Base-by-base conservation (phyloP, 2,888 invertebrate species). In the Spilosoma lubricipeda region DNA sequence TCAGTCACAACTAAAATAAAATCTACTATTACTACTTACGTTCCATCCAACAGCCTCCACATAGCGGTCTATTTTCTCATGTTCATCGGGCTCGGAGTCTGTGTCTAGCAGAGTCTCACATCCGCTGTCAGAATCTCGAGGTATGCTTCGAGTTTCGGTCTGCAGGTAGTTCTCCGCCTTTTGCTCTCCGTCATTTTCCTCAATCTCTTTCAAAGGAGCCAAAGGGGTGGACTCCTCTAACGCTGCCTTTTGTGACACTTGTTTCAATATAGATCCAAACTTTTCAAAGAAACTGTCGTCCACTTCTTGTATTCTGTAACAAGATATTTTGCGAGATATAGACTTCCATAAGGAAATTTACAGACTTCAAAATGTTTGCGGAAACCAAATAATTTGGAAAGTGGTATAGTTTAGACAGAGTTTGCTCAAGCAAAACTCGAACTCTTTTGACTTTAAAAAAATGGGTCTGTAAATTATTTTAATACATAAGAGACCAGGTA, bases 221-320 rank as follows among this genome's bases (percentile, higher is more conserved):
- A 96, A 87, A 0, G 96, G 96, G 18, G 96, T 96, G 3, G 96
- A 91, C 80, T 97, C 96, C 78, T 96, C 95, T 71, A 95, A 89
- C 39, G 96, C 96, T 0, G 96, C 97, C 79, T 94, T 96, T 84
- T 95, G 96, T n/a, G 96, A 96, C 0, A 94, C 96, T 88, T 97
- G 97, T 72, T 96, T 96, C 73, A 98, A 92, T 70, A 98, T 94
- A 0, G 97, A 97, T 0, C 98, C 98, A 85, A 98, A 98, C 87
- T 97, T 97, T 90, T 98, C 98, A 90, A 98, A 98, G 92, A 98
- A 98, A 70, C 98, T 97, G 83, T 97, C 98, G 91, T 98, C 98
- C 30, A 97, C 96, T 93, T 98, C 97, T 94, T 98, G 98, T 81
- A 98, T 96, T 94, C 98, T 98, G 95, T 70, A 96, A 96, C 86